Base-by-base conservation (phyloP, 2,888 invertebrate genomes). In the Acrocyrtus sp. region DNA sequence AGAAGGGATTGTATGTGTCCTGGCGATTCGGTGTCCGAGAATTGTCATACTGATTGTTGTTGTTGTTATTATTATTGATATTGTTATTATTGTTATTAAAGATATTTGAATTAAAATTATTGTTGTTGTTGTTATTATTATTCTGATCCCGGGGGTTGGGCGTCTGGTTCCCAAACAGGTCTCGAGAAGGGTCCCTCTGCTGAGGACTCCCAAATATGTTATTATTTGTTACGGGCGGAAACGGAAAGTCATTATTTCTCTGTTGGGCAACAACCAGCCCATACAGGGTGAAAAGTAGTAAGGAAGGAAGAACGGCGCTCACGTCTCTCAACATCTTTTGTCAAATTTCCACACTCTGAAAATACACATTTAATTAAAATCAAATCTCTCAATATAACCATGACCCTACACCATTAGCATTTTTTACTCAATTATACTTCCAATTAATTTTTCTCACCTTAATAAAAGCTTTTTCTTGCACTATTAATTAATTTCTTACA, bases 1-100 rank as follows among this genome's bases (percentile, higher is more conserved):
- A 41, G 29, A 78, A 78, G 6, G 78, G 72, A 45, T 72, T 77
- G 24, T 63, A 74, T 0, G 67, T 50, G 26, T 78, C 78, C 15
- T 68, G 72, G 19, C 73, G 54, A n/a, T 15, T 50, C n/a, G 76
- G 76, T 10, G 34, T 41, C 34, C 41, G 63, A 17, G 66, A 17
- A 10, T 56, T 61, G 27, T 73, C 76, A 53, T 70, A 76, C 6
- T 22, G 66, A 21, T 48, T 47, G 22, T 57, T 65, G 26, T 41
- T 39, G 24, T 57, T 48, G 43, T 66, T 66, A n/a, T 56, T 48
- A 6, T 56, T 54, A 22, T 65, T 65, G 6, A 45, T 27, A 10
- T 65, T 53, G 24, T 34, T 24, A 21, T 62, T 53, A 26, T 26
- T 43, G 4, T 21, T 54, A 21, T 65, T 65, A 6, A 41, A n/a